These are phyloP conservation scores for Aphelocoma coerulescens DNA, from an alignment of 2,113 vertebrate genomes.

Conservation along the genomic window DNA sequence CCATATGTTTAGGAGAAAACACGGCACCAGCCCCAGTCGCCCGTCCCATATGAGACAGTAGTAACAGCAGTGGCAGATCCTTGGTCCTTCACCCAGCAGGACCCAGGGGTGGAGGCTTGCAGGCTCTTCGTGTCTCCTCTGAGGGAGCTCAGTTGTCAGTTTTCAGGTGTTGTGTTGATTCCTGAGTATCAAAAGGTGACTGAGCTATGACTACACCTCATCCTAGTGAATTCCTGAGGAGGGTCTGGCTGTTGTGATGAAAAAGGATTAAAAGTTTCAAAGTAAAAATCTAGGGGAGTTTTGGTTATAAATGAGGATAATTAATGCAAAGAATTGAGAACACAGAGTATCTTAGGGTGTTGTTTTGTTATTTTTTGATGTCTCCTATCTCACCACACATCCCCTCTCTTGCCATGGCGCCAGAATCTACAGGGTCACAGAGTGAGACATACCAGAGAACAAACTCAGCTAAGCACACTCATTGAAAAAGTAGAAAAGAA, in stretches of 20 bases:
- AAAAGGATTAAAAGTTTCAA: neutral
- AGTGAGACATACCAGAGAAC: neutral
- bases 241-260: neutral
- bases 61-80: neutral
- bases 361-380: neutral
- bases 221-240: neutral
- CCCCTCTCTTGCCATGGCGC: neutral
- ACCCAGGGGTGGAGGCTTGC: neutral
- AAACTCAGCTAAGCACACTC: neutral
- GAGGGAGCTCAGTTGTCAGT: neutral
- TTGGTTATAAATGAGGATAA: neutral
- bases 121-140: neutral
- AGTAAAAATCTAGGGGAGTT: neutral
- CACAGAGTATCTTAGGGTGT: neutral
- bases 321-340: neutral
- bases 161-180: neutral
- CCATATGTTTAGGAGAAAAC: neutral
- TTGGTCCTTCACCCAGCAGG: neutral
- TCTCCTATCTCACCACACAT: neutral
- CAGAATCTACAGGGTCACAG: neutral
- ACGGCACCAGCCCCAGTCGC: rapidly evolving
- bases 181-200: neutral
- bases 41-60: rapidly evolving
- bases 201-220: neutral
- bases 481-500: neutral